These are phyloP conservation scores for Chloroceryle inda DNA, from an alignment of 2,797 vertebrate species.

Conservation along the genomic window DNA sequence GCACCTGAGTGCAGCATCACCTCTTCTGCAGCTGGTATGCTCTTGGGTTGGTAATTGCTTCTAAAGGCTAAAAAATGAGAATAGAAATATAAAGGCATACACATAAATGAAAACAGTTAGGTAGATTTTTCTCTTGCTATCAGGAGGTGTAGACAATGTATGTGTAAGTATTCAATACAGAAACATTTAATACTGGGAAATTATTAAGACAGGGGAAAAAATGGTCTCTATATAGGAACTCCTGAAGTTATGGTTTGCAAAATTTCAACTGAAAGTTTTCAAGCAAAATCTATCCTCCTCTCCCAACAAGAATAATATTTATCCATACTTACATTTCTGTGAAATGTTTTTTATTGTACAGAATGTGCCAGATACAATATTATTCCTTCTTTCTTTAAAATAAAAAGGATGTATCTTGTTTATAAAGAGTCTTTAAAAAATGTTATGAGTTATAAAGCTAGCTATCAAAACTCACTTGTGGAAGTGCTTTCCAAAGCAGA, in stretches of 20 bases:
- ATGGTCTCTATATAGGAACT: not conserved
- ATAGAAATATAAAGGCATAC: not conserved
- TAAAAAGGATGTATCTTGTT: conserved; percentile 60
- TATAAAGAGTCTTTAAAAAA: conserved; percentile 53
- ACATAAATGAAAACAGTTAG: not conserved
- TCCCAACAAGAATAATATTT: conserved; percentile 74
- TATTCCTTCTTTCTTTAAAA: conserved; percentile 70
- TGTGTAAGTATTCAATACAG: not conserved
- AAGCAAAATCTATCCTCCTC: conserved; percentile 47
- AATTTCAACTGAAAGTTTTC: conserved; percentile 49
- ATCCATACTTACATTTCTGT: conserved; percentile 65
- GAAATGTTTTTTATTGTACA: conserved; percentile 61
- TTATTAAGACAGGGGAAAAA: not conserved
- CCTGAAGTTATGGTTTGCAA: conserved; percentile 45
- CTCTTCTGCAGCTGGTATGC: not conserved
- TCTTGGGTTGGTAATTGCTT: not conserved
- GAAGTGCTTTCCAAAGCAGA: not conserved
- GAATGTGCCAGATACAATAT: conserved; percentile 68
- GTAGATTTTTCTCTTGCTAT: not conserved
- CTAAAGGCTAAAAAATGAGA: not conserved
- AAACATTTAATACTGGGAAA: conserved; percentile 27
- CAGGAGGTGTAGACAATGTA: not conserved
- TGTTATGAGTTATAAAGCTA: not conserved
- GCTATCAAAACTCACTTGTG: conserved; percentile 46
- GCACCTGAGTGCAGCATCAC: accelerated